These are phyloP conservation scores for Litoditis marina DNA, from an alignment of 2,888 invertebrate species.

Conservation along the genomic window DNA sequence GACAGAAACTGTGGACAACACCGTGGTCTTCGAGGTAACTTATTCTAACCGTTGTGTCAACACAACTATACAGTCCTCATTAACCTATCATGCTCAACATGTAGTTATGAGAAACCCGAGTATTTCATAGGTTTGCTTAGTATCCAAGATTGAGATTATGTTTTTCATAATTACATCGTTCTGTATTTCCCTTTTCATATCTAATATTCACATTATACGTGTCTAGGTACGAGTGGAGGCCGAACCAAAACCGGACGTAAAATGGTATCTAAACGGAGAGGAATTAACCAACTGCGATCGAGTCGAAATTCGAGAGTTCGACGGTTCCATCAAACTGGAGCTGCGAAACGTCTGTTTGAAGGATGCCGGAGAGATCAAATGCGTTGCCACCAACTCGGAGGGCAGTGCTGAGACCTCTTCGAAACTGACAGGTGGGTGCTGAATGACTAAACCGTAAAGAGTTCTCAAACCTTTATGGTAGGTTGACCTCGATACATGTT, in stretches of 20 bases:
- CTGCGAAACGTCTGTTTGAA: constrained; percentile 43
- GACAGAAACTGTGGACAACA: constrained; percentile 64
- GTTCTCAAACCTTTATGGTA: background rate
- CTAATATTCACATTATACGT: too few species aligned
- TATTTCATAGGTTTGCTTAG: too few species aligned
- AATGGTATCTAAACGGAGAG: constrained; percentile 55
- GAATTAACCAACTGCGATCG: constrained; percentile 32
- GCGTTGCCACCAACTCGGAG: constrained; percentile 62
- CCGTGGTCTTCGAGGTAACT: constrained; percentile 56
- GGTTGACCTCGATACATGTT: background rate
- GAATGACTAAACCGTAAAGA: background rate
- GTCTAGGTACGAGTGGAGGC: constrained; percentile 48
- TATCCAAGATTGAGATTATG: too few species aligned
- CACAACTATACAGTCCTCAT: too few species aligned
- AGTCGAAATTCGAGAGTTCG: constrained; percentile 56
- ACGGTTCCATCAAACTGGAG: constrained; percentile 55
- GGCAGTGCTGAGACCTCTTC: constrained; percentile 35
- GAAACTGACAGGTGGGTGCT: constrained; percentile 15
- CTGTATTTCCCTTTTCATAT: too few species aligned
- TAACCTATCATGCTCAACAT: too few species aligned
- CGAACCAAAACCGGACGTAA: constrained; percentile 57
- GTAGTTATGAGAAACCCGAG: too few species aligned
- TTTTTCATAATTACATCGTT: too few species aligned
- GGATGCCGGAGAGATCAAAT: constrained; percentile 59
- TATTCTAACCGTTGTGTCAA: too few species aligned